Conservation (phyloP, 2,797 vertebrate genomes). For the Leontocebus nigricollis region DNA sequence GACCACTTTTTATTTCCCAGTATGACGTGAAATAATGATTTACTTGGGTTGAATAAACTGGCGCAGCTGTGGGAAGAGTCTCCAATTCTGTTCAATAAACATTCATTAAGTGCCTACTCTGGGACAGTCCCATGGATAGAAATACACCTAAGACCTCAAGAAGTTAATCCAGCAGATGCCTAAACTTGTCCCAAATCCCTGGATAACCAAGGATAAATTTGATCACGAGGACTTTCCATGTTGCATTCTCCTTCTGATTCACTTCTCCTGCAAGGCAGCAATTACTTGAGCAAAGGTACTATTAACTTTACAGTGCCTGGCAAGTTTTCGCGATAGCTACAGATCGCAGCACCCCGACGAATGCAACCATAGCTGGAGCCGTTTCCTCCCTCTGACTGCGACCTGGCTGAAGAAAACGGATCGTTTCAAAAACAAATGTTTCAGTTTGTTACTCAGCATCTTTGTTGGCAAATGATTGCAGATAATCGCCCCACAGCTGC, state of each 20-base stretch:
- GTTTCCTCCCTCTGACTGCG: neutral
- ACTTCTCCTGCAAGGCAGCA: neutral
- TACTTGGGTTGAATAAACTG: neutral
- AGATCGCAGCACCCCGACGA: neutral
- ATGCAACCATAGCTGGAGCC: neutral
- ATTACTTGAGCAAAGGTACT: neutral
- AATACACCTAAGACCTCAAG: conserved; percentile 16
- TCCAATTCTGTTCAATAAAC: conserved; percentile 13
- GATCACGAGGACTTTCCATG: neutral
- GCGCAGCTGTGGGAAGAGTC: neutral
- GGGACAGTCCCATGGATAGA: neutral
- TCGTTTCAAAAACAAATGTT: conserved; percentile 54
- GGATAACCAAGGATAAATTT: neutral
- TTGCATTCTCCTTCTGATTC: neutral
- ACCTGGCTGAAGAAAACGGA: conserved; percentile 33
- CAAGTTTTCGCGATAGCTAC: neutral
- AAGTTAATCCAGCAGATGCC: neutral
- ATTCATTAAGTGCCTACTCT: neutral
- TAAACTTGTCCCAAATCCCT: neutral
- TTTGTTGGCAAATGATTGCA: conserved; percentile 45
- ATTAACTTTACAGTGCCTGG: neutral
- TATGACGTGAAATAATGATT: neutral
- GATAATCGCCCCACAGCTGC: neutral
- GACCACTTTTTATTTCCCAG: neutral
- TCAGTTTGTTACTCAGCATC: conserved; percentile 58